Percentiles rank a stretch among this genome's conserved stretches.
Conservation (phyloP, 1,140 invertebrate genomes). For the Solen grandis region DNA sequence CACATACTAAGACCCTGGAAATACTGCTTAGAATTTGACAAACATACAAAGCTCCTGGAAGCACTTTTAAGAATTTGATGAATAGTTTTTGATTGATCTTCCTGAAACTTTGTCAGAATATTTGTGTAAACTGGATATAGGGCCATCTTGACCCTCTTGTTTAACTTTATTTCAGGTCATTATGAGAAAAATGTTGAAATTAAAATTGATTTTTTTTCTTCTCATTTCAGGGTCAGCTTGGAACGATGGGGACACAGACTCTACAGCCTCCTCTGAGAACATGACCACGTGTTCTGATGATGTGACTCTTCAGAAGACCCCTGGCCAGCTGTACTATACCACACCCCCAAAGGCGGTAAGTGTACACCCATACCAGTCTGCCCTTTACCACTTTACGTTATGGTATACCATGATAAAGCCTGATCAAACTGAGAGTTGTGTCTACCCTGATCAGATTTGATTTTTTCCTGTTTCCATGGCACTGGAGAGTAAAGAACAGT, state of each 20-base stretch:
- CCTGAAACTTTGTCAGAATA: background rate
- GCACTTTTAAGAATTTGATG: too few species aligned
- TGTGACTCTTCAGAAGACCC: conserved; percentile 37
- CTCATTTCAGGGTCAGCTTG: conserved; percentile 72
- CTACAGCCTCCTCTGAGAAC: conserved; percentile 69
- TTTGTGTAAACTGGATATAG: background rate
- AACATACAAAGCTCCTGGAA: too few species aligned
- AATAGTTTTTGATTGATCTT: background rate
- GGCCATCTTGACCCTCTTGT: background rate
- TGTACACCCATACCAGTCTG: too few species aligned
- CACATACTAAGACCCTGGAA: too few species aligned
- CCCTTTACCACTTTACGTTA: too few species aligned
- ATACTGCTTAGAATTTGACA: too few species aligned
- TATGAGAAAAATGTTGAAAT: background rate
- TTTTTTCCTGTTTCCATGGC: too few species aligned
- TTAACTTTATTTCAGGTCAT: background rate
- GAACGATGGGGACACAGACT: conserved; percentile 72
- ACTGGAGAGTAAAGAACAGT: too few species aligned
- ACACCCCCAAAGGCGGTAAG: conserved; percentile 71
- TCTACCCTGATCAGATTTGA: too few species aligned
- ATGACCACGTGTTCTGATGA: conserved; percentile 62
- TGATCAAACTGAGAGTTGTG: too few species aligned
- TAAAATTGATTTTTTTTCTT: background rate
- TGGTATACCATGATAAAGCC: too few species aligned
- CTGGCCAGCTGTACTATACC: conserved; percentile 68